phyloP scores from a whole-genome alignment of 1,140 invertebrate species.

The Spodoptera litura region DNA sequence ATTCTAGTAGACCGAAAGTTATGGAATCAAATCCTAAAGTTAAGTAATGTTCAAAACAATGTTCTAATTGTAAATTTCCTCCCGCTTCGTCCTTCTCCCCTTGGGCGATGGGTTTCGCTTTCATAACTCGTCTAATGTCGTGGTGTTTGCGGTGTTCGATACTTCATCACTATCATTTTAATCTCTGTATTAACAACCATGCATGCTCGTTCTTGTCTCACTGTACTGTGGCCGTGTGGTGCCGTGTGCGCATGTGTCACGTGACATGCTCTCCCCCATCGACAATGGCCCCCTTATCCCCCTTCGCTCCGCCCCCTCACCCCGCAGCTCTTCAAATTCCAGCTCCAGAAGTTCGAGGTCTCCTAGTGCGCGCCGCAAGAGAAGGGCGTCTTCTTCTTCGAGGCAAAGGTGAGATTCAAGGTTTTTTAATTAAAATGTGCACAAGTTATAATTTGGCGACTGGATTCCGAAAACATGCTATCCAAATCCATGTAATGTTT shows the following conservation, averaged over 20 bases:
- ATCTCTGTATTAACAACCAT: slow-evolving; percentile 63
- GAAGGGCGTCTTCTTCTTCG: slow-evolving; percentile 76
- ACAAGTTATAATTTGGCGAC: no score
- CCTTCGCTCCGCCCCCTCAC: slow-evolving; percentile 72
- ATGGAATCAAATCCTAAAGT: no score
- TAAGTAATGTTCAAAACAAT: no score
- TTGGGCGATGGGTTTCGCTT: slow-evolving; percentile 76
- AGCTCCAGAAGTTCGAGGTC: slow-evolving; percentile 85
- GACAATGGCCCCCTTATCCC: slow-evolving; percentile 49
- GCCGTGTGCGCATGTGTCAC: slow-evolving; percentile 51
- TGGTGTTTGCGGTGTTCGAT: slow-evolving; percentile 74
- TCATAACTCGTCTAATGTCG: slow-evolving; percentile 72
- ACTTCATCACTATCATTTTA: slow-evolving; percentile 63
- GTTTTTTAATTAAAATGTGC: slow-evolving; percentile 14
- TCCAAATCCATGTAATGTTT: no score
- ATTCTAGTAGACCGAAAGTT: no score
- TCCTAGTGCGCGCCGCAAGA: slow-evolving; percentile 75
- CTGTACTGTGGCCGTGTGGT: slow-evolving; percentile 66
- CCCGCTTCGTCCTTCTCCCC: slow-evolving; percentile 66
- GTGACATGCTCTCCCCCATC: slow-evolving; percentile 37
- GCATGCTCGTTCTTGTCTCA: slow-evolving; percentile 63
- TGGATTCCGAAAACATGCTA: no score
- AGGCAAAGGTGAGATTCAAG: slow-evolving; percentile 76
- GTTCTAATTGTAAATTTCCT: slow-evolving; percentile 62
- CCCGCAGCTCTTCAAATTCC: slow-evolving; percentile 84